Evolutionary conservation across 2,888 invertebrate genomes (phyloP).

Genomic region (Mythimna albipuncta): DNA sequence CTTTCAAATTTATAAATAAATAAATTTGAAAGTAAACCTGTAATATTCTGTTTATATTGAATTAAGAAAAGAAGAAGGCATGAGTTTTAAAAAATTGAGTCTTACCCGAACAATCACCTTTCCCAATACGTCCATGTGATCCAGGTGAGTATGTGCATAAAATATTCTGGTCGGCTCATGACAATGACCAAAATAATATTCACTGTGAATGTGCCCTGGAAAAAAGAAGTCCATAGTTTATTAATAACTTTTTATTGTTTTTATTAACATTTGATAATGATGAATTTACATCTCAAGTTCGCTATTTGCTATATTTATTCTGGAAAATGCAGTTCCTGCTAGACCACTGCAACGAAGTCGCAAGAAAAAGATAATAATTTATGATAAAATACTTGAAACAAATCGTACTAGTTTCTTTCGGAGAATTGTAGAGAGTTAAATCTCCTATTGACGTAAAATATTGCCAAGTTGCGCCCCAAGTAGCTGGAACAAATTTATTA

Average conservation of each 20-base stretch:
- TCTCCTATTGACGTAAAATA: conserved; percentile 32
- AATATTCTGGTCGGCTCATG: conserved; percentile 45
- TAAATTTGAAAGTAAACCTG: background rate
- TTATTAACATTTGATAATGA: background rate
- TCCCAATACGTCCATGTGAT: conserved; percentile 74
- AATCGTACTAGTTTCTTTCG: background rate
- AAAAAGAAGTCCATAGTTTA: conserved; percentile 1
- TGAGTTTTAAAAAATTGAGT: conserved; percentile 9
- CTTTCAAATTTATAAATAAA: no score
- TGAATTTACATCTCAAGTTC: background rate
- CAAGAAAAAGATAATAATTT: background rate
- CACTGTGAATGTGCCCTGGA: conserved; percentile 72
- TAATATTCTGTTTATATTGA: background rate
- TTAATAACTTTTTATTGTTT: no score
- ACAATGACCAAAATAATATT: conserved; percentile 77
- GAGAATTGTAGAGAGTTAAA: background rate
- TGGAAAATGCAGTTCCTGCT: background rate
- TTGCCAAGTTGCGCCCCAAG: conserved; percentile 33
- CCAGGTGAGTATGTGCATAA: conserved; percentile 70
- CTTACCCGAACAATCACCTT: conserved; percentile 80
- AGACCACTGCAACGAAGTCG: background rate
- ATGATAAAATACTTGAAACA: background rate
- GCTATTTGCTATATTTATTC: background rate
- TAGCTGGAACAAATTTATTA: conserved; percentile 22
- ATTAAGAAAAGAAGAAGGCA: background rate